Conservation (phyloP, 64 coral and sea anemone genomes). For the Catalaphyllia jardinei region DNA sequence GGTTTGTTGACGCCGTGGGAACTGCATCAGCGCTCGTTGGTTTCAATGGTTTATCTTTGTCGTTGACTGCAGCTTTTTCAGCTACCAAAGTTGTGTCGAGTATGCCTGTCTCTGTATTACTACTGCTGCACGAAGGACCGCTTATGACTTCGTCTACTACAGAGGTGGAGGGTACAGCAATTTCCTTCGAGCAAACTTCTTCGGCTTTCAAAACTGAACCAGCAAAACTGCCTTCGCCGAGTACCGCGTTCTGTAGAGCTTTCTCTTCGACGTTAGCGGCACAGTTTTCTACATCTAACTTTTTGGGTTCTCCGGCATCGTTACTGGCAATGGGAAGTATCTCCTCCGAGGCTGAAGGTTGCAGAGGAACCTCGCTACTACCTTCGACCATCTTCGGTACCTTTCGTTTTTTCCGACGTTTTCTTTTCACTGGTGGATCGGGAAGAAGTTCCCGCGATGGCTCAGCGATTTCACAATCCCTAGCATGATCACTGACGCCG, state of each 20-base stretch:
- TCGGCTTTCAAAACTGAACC: background rate
- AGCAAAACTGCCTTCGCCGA: background rate
- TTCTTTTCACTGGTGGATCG: slow-evolving; percentile 7
- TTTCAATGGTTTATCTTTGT: slow-evolving; percentile 7
- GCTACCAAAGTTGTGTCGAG: background rate
- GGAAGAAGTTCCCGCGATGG: slow-evolving; percentile 7
- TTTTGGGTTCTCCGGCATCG: background rate
- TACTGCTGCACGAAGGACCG: background rate
- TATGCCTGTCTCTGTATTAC: background rate
- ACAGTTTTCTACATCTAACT: background rate
- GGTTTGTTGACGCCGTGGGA: background rate
- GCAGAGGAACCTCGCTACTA: background rate
- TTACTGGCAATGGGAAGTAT: background rate
- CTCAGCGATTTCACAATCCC: slow-evolving; percentile 15
- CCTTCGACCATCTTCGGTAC: slow-evolving; percentile 15
- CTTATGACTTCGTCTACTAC: background rate
- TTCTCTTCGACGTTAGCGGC: background rate
- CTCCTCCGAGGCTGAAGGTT: background rate
- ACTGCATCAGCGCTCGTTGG: background rate
- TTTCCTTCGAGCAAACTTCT: background rate
- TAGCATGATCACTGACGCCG: background rate
- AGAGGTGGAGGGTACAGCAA: background rate
- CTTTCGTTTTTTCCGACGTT: slow-evolving; percentile 32
- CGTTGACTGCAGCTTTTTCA: slow-evolving; percentile 1
- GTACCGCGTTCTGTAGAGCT: background rate